Percentiles rank a stretch among this genome's conserved stretches.
phyloP scores from a whole-genome alignment of 2,113 vertebrate genomes.

The Actenoides lindsayi region DNA sequence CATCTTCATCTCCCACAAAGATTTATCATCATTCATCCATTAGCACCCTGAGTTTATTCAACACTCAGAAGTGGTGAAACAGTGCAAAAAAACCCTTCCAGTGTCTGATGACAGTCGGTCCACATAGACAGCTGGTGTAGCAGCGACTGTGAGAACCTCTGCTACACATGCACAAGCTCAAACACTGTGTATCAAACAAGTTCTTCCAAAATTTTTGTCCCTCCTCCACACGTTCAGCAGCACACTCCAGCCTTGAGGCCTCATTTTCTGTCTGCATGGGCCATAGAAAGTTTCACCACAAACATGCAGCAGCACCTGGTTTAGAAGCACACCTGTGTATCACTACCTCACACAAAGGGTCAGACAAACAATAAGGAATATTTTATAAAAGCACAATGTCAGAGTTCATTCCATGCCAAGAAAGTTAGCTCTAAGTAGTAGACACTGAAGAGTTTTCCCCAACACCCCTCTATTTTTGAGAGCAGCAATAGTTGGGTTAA shows the following conservation, averaged over 20 bases:
- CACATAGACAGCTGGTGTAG: neutral
- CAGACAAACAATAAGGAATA: neutral
- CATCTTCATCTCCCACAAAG: neutral
- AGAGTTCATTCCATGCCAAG: neutral
- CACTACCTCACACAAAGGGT: neutral
- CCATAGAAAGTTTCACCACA: neutral
- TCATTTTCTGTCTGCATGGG: neutral
- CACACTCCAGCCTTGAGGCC: neutral
- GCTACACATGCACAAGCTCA: neutral
- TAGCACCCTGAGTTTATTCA: neutral
- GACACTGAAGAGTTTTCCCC: neutral
- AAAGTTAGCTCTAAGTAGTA: neutral
- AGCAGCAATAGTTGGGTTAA: neutral
- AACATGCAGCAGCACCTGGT: neutral
- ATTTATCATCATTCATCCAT: neutral
- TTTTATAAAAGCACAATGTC: neutral
- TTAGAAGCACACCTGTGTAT: neutral
- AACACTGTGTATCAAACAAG: neutral
- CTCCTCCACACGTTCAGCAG: neutral
- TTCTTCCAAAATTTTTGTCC: neutral
- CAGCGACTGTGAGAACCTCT: neutral
- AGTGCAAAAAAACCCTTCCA: neutral
- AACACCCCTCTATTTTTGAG: neutral
- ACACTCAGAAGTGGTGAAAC: neutral
- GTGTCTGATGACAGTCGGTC: neutral